A percentile compares a stretch with the other conserved stretches of the same genome.
Evolutionary conservation across 2,888 invertebrate genomes (phyloP).

Genomic region (Trachelus tabidus): DNA sequence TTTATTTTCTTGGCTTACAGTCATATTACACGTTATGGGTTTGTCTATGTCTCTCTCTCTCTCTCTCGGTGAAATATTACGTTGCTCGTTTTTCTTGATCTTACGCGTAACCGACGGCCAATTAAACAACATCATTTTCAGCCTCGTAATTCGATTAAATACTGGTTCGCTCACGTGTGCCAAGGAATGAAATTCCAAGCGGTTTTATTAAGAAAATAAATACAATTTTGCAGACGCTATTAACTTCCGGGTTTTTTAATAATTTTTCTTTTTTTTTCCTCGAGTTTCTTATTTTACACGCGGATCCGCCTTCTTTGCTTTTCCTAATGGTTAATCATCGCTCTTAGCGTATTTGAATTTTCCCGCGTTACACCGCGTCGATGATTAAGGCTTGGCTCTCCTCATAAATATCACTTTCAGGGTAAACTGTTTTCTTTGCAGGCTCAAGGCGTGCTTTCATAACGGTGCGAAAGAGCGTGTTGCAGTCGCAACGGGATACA

Average conservation of each 20-base stretch:
- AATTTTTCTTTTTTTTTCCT: background rate
- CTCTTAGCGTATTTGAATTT: background rate
- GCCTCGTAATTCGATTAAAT: background rate
- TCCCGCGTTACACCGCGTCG: background rate
- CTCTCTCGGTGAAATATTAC: background rate
- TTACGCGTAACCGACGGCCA: background rate
- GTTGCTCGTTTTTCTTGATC: background rate
- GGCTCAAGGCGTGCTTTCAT: background rate
- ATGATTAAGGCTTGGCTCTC: background rate
- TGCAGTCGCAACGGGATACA: no score
- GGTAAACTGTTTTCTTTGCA: background rate
- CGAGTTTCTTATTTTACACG: background rate
- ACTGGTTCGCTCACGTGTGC: background rate
- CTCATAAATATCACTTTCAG: background rate
- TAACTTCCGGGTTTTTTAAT: background rate
- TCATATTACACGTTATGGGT: background rate
- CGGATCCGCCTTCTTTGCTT: background rate
- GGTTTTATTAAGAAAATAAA: background rate
- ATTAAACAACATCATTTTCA: background rate
- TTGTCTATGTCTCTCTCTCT: conserved; percentile 13
- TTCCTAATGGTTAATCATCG: background rate
- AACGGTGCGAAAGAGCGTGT: background rate
- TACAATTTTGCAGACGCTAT: background rate
- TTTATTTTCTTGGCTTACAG: background rate
- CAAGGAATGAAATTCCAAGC: background rate